These are phyloP conservation scores for Zaprionus inermis DNA, from an alignment of 1,140 invertebrate species.

Conservation along the genomic window DNA sequence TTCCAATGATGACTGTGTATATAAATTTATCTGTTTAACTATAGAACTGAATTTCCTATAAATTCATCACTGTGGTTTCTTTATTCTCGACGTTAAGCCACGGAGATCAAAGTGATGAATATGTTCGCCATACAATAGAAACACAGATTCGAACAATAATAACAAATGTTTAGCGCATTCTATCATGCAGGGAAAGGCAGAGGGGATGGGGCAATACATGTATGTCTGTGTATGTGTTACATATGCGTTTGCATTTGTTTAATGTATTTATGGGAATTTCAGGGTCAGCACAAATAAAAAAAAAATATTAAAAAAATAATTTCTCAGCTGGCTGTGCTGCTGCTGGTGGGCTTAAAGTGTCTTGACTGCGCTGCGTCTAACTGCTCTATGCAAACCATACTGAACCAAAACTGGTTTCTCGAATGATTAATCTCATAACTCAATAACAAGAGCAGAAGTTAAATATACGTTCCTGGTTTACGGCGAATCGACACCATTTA, in stretches of 20 bases:
- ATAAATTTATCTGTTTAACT: not conserved
- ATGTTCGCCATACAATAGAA: conserved; percentile 63
- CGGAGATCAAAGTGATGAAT: conserved; percentile 54
- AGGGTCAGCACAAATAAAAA: conserved; percentile 65
- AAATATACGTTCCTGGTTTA: conserved; percentile 60
- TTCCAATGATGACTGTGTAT: not conserved
- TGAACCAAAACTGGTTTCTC: conserved; percentile 64
- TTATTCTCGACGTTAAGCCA: conserved; percentile 12
- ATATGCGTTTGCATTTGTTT: conserved; percentile 70
- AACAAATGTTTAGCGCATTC: conserved; percentile 66
- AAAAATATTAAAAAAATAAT: conserved; percentile 54
- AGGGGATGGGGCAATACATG: conserved; percentile 14
- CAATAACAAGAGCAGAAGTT: conserved; percentile 56
- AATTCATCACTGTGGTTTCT: conserved; percentile 4
- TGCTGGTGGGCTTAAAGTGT: conserved; percentile 75
- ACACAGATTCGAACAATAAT: conserved; percentile 43
- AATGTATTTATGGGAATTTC: conserved; percentile 81
- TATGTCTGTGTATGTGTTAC: conserved; percentile 6
- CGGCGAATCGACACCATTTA: conserved; percentile 22
- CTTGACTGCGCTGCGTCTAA: conserved; percentile 44
- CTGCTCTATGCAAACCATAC: conserved; percentile 72
- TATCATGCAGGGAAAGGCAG: conserved; percentile 20
- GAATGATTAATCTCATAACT: conserved; percentile 80
- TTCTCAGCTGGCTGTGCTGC: conserved; percentile 54
- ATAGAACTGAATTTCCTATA: not conserved